Base-by-base conservation (phyloP, 2,888 invertebrate genomes). In the Thymelicus lineola region DNA sequence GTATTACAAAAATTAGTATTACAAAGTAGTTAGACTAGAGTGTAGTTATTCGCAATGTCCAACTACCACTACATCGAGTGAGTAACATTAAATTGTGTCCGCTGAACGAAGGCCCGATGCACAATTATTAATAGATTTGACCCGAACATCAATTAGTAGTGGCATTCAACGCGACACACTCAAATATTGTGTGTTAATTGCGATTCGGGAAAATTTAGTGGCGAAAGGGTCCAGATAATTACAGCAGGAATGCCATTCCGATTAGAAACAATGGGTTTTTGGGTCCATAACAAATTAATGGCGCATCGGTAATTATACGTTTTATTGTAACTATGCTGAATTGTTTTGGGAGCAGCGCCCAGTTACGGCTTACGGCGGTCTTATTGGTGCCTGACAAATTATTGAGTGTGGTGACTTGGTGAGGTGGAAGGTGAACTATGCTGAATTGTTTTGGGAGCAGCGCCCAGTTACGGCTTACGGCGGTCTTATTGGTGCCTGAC, bases 221-320 rank as follows among this genome's bases (percentile, higher is more conserved):
- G 74, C 76, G 73, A 82, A 82, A 83, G 84, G 85, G 83, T 83
- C 77, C 79, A 79, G 78, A 82, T 85, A 85, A 85, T 85, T 85
- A 85, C 83, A 71, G 74, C 75, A 79, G 84, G 85, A 82, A 85
- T 85, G 80, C 76, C 78, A 77, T 76, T 75, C 77, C 81, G 83
- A 85, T 85, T 82, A 81, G 78, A 75, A 78, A 77, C 79, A 82
- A 84, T 82, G 80, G 80, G 74, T 79, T 79, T 80, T 80, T 77
- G 79, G 81, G 75, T 73, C 74, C 75, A 74, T 76, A 71, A 72
- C 63, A 72, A 76, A 79, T 76, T 79, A 75, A 78, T 77, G 72
- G 71, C 53, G 68, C 70, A 70, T 70, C 38, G 64, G 70, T 64
- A 45, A 70, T 70, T 58, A 64, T 64, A 63, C 17, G 69, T 45